Evolutionary conservation across 1,140 invertebrate genomes (phyloP).

Genomic region (Mamestra configurata): DNA sequence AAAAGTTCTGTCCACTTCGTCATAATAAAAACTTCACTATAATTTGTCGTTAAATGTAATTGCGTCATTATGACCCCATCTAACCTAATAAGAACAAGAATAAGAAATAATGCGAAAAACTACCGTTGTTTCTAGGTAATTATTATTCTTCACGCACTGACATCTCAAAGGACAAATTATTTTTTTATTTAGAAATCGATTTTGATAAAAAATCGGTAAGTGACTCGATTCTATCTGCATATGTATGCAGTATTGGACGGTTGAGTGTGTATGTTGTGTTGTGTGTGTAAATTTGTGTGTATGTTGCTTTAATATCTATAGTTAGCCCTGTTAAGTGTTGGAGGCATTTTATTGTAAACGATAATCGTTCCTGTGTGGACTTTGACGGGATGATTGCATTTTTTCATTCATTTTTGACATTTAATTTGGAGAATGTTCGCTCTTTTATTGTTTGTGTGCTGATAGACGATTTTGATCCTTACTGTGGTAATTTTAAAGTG

Average conservation of each 20-base stretch:
- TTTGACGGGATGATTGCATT: conserved; percentile 39
- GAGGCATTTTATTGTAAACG: conserved; percentile 46
- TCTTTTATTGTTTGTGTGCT: conserved; percentile 16
- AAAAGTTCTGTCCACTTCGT: conserved; percentile 7
- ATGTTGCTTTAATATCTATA: conserved; percentile 18
- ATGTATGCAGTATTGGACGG: conserved; percentile 13
- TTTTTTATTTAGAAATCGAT: conserved; percentile 22
- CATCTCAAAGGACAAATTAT: background rate
- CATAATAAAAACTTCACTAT: conserved; percentile 3
- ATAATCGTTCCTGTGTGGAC: conserved; percentile 38
- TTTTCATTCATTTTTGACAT: conserved; percentile 45
- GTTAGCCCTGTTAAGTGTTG: conserved; percentile 1
- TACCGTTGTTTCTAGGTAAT: conserved; percentile 15
- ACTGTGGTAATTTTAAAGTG: background rate
- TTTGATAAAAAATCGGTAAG: conserved; percentile 45
- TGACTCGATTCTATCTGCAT: conserved; percentile 41
- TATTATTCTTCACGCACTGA: conserved; percentile 23
- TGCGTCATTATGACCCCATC: conserved; percentile 25
- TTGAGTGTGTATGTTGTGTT: background rate
- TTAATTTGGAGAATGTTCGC: conserved; percentile 38
- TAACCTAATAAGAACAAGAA: conserved; percentile 17
- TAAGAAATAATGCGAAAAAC: conserved; percentile 30
- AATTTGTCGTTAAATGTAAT: conserved; percentile 29
- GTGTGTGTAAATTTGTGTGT: background rate
- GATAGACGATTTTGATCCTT: background rate